Conservation (phyloP, 1,140 invertebrate genomes). For the Drosophila mojavensis region DNA sequence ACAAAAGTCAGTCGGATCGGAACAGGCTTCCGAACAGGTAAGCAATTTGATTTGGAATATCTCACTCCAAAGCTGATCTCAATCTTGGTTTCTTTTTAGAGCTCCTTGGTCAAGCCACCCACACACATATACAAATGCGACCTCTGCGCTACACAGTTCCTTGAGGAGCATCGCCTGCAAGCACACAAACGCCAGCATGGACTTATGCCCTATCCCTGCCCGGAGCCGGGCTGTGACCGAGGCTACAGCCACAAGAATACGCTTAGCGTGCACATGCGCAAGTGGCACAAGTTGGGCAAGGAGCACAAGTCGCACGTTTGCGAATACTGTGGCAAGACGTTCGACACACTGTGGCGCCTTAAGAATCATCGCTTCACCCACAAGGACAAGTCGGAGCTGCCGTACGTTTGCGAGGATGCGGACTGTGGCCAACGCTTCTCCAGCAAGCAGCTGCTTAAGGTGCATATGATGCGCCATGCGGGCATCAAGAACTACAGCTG, state of each 20-base stretch:
- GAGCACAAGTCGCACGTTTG: slow-evolving; percentile 57
- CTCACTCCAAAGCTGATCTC: background rate
- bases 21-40: background rate
- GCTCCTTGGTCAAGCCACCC: background rate
- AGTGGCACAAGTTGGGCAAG: slow-evolving; percentile 53
- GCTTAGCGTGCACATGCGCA: slow-evolving; percentile 52
- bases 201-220: slow-evolving; percentile 52
- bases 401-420: slow-evolving; percentile 39
- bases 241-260: slow-evolving; percentile 59
- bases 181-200: slow-evolving; percentile 58
- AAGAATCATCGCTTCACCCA: slow-evolving; percentile 59
- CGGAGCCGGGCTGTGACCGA: slow-evolving; percentile 40
- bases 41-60: background rate
- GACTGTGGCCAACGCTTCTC: slow-evolving; percentile 51
- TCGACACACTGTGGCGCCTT: slow-evolving; percentile 52
- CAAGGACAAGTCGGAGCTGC: slow-evolving; percentile 50
- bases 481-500: slow-evolving; percentile 68
- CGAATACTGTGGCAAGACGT: slow-evolving; percentile 61
- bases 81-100: background rate
- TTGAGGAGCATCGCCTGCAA: slow-evolving; percentile 39
- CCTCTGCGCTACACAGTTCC: slow-evolving; percentile 46
- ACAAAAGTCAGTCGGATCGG: background rate
- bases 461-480: slow-evolving; percentile 64
- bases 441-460: slow-evolving; percentile 56
- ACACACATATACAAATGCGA: slow-evolving; percentile 49